Conservation (phyloP, 30 jellyfish, hydroid and myxozoan genomes). For the Rhopilema esculentum region DNA sequence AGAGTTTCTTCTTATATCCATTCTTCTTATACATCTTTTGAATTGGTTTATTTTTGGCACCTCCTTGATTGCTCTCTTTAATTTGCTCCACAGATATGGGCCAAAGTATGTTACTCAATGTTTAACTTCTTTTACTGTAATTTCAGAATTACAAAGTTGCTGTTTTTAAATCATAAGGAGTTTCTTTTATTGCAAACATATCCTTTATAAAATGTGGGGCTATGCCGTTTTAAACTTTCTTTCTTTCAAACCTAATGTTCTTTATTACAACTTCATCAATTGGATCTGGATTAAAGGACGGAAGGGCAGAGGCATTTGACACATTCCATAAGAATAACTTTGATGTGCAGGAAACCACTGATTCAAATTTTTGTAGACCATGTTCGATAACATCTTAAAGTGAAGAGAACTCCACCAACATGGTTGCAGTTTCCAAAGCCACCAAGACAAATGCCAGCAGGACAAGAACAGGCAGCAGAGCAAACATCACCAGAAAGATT, state of each 20-base stretch:
- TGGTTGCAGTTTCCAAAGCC: slow-evolving; percentile 65
- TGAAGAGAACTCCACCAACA: slow-evolving; percentile 61
- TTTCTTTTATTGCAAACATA: too few species aligned
- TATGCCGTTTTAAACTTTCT: too few species aligned
- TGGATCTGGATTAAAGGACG: slow-evolving; percentile 30
- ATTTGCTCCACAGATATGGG: too few species aligned
- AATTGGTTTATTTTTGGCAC: too few species aligned
- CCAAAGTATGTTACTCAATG: too few species aligned
- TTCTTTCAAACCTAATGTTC: slow-evolving; percentile 35
- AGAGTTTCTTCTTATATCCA: too few species aligned
- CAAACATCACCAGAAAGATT: slow-evolving; percentile 49
- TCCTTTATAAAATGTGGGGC: too few species aligned
- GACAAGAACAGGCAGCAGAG: slow-evolving; percentile 72
- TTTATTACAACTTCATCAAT: slow-evolving; percentile 41
- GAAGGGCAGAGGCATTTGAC: slow-evolving; percentile 14
- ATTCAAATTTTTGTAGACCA: slow-evolving; percentile 30
- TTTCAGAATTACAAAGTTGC: too few species aligned
- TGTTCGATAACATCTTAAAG: slow-evolving; percentile 25
- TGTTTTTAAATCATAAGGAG: too few species aligned
- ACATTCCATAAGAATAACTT: slow-evolving; percentile 45
- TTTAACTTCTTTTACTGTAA: too few species aligned
- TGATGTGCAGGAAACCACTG: slow-evolving; percentile 55
- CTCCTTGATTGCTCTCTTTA: too few species aligned
- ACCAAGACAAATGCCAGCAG: slow-evolving; percentile 67
- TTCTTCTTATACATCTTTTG: too few species aligned